Conservation (phyloP, 2,797 vertebrate genomes). For the Rhadinocentrus ornatus region DNA sequence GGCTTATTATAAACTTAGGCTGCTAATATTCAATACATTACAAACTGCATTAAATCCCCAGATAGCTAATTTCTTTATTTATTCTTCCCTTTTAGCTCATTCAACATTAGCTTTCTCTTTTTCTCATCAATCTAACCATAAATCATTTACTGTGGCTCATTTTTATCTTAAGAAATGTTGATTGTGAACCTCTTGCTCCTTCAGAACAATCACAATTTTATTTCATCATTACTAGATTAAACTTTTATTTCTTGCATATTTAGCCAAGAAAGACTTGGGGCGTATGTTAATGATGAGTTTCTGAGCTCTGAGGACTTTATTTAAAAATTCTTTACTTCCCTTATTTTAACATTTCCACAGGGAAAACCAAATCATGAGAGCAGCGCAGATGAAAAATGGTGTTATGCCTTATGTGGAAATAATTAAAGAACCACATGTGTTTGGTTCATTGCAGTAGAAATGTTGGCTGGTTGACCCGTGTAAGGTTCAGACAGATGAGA, state of each 20-base stretch:
- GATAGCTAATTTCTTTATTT: neutral
- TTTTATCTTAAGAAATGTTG: constrained; percentile 9
- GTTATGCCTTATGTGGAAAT: constrained; percentile 24
- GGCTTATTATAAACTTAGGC: neutral
- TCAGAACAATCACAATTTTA: neutral
- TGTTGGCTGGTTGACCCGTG: neutral
- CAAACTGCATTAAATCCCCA: neutral
- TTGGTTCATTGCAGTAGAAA: constrained; percentile 7
- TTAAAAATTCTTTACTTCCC: neutral
- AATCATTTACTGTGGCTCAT: neutral
- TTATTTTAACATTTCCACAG: constrained; percentile 18
- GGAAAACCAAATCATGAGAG: constrained; percentile 1
- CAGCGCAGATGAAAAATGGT: constrained; percentile 40
- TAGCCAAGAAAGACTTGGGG: neutral
- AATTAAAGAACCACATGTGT: constrained; percentile 19
- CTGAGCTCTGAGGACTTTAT: neutral
- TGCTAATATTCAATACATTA: neutral
- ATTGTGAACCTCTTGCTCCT: neutral
- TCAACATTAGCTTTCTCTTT: neutral
- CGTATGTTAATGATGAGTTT: constrained; percentile 13
- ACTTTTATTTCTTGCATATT: constrained; percentile 3
- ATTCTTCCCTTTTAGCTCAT: neutral
- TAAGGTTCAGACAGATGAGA: neutral
- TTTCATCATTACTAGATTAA: constrained; percentile 7
- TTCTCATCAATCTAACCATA: constrained; percentile 3